These are phyloP conservation scores for Catostylus mosaicus DNA, from an alignment of 30 jellyfish, hydroid and myxozoan species.

Conservation along the genomic window DNA sequence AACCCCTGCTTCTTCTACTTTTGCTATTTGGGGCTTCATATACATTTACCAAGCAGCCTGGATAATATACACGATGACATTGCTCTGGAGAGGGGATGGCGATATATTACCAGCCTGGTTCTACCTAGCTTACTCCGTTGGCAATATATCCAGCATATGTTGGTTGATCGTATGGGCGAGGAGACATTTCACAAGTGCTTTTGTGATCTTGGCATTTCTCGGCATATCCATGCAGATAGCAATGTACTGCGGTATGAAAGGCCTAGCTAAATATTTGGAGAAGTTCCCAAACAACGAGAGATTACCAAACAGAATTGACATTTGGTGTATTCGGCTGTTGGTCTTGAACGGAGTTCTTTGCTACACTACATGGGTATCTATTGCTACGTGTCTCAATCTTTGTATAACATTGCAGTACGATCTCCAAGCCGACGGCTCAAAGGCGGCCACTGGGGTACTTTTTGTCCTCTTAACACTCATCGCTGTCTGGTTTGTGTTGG, in stretches of 20 bases:
- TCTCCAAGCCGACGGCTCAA: slow-evolving; percentile 20
- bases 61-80: slow-evolving; percentile 65
- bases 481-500: slow-evolving; percentile 64
- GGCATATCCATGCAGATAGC: slow-evolving; percentile 56
- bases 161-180: slow-evolving; percentile 92
- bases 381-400: slow-evolving; percentile 62
- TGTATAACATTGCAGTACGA: slow-evolving; percentile 44
- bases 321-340: slow-evolving; percentile 69
- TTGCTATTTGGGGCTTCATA: slow-evolving; percentile 84
- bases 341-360: slow-evolving; percentile 58
- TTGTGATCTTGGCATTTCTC: slow-evolving; percentile 48
- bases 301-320: slow-evolving; percentile 56
- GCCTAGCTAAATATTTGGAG: slow-evolving; percentile 42
- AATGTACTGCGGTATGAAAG: slow-evolving; percentile 59
- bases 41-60: slow-evolving; percentile 75
- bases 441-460: slow-evolving; percentile 60
- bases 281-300: slow-evolving; percentile 51
- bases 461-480: slow-evolving; percentile 48
- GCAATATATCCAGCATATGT: slow-evolving; percentile 47
- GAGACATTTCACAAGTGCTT: slow-evolving; percentile 35
- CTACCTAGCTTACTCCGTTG: slow-evolving; percentile 62
- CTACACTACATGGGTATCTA: slow-evolving; percentile 73
- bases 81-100: slow-evolving; percentile 54
- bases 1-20: slow-evolving; percentile 82
- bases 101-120: slow-evolving; percentile 74